These are phyloP conservation scores for Apistogramma diplotaenia DNA, from an alignment of 2,113 vertebrate species.

Conservation along the genomic window DNA sequence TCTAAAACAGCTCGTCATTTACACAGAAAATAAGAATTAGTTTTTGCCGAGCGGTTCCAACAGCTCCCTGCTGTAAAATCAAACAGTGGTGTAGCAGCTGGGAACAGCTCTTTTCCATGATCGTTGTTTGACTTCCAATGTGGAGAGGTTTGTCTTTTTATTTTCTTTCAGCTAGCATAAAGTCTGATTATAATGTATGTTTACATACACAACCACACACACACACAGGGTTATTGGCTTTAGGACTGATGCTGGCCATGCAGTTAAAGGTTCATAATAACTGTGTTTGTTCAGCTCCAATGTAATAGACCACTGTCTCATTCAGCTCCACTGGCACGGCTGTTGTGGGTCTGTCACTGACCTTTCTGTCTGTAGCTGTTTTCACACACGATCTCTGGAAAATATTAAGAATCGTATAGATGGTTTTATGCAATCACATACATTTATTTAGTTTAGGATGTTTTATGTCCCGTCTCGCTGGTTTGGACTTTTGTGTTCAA, in stretches of 20 bases:
- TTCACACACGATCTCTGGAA: background rate
- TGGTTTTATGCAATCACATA: no score
- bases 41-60: background rate
- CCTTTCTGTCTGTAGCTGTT: background rate
- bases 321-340: background rate
- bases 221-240: conserved; percentile 9
- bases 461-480: background rate
- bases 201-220: background rate
- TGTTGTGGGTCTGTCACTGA: background rate
- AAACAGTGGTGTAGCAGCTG: background rate
- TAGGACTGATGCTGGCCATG: background rate
- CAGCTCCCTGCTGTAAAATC: background rate
- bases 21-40: background rate
- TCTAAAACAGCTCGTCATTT: background rate
- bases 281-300: conserved; percentile 42
- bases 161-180: background rate
- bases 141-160: background rate
- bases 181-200: background rate
- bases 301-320: background rate
- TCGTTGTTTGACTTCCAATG: conserved; percentile 3
- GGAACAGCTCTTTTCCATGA: background rate
- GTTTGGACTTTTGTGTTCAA: background rate
- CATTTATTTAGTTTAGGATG: background rate
- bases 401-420: background rate
- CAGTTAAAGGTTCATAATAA: conserved; percentile 19